phyloP scores from a whole-genome alignment of 30 jellyfish, hydroid and myxozoan genomes.

The Pseudorhiza aurosa region DNA sequence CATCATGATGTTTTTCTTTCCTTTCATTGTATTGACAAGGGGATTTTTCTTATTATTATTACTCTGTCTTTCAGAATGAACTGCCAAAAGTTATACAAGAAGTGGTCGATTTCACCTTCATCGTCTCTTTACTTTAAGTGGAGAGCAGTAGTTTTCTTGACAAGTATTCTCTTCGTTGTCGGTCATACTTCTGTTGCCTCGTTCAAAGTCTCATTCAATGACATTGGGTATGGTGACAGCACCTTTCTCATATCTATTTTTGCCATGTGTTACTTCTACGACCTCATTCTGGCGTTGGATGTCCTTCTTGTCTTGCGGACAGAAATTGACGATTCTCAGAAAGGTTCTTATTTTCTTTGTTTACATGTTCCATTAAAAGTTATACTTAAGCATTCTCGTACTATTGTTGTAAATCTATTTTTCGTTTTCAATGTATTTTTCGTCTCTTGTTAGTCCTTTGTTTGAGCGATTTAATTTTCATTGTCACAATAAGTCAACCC shows the following conservation, averaged over 20 bases:
- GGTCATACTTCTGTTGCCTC: slow-evolving; percentile 62
- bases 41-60: too few relatives aligned
- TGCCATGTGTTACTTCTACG: slow-evolving; percentile 65
- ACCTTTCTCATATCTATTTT: slow-evolving; percentile 9
- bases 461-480: too few relatives aligned
- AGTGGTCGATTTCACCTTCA: slow-evolving; percentile 2
- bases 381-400: too few relatives aligned
- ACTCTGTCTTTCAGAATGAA: neutral
- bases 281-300: slow-evolving; percentile 41
- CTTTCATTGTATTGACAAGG: neutral
- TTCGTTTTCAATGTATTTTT: too few relatives aligned
- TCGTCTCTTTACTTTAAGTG: slow-evolving; percentile 19
- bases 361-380: too few relatives aligned
- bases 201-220: slow-evolving; percentile 46
- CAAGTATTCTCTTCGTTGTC: slow-evolving; percentile 15
- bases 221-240: slow-evolving; percentile 69
- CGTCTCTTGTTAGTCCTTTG: too few relatives aligned
- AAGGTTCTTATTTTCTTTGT: too few relatives aligned
- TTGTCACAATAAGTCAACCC: too few relatives aligned
- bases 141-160: slow-evolving; percentile 47
- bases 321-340: slow-evolving; percentile 5
- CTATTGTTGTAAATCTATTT: too few relatives aligned
- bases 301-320: slow-evolving; percentile 48
- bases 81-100: neutral
- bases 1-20: neutral